Evolutionary conservation across 2,888 invertebrate genomes (phyloP), one percentile per base, ranked within the genome.

Genomic region (Lasioglossum vierecki): DNA sequence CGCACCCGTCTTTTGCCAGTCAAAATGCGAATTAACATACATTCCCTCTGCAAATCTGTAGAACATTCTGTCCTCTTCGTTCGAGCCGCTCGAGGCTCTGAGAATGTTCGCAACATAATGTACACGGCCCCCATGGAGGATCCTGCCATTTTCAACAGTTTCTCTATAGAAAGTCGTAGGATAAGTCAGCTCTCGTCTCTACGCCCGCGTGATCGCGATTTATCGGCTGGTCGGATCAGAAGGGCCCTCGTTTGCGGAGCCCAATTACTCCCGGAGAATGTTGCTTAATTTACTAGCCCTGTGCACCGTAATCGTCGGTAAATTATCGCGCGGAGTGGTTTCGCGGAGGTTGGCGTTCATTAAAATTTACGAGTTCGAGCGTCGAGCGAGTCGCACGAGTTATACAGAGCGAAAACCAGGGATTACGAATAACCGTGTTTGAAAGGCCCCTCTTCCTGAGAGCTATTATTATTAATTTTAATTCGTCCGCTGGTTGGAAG

Each of bases 241-340:
- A 75, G 30, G 41, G 41, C 41, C 41, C 30, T 63, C 63, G 75
- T 60, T 75, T 26, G 41, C n/a, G 57, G 60, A 2, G 15, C 57
- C 41, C 41, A 41, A 60, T 75, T 75, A 60, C 26, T 26, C 18
- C 53, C 57, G n/a, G 49, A 74, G 60, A 75, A 75, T 60, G 57
- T 75, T n/a, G 26, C 39, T 60, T 75, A 60, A 75, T 75, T 60
- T 35, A 49, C 35, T 49, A 13, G 49, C n/a, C 49, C 30, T 35
- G 49, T 49, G 11, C 35, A 11, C 35, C 46, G 6, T 35, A 41
- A 39, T 75, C 18, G 53, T 15, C 53, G 53, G 57, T 57, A 57
- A 53, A 57, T 74, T 74, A 57, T 74, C 26, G 63, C 39, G 53
- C 35, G 41, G 75, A 57, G 35, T 26, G 41, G 41, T 39, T 44